Conservation (phyloP, 2,797 vertebrate species). For the Acanthopagrus latus region DNA sequence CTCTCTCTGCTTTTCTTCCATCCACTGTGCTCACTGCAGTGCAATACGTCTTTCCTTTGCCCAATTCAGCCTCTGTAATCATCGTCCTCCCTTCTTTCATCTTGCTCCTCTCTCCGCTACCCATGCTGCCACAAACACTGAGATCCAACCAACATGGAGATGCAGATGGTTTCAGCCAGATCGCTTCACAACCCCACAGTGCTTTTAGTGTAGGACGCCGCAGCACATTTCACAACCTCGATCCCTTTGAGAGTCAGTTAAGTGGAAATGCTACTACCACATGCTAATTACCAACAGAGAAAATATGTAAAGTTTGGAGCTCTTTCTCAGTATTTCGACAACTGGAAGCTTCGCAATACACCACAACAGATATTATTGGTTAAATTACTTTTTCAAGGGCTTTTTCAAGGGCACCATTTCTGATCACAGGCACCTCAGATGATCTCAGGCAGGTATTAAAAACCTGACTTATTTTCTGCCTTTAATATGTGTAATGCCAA, state of each 20-base stretch:
- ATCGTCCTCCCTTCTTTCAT: constrained; percentile 14
- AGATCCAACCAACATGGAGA: constrained; percentile 4
- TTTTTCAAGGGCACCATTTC: neutral
- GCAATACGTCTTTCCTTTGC: constrained; percentile 22
- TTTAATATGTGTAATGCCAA: neutral
- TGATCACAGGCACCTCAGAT: neutral
- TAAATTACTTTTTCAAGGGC: neutral
- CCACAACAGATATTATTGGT: neutral
- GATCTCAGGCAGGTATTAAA: neutral
- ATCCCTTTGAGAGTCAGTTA: neutral
- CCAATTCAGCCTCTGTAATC: constrained; percentile 37
- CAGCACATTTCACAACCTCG: neutral
- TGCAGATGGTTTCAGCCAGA: constrained; percentile 25
- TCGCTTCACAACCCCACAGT: neutral
- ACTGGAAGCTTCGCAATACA: neutral
- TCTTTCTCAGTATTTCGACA: neutral
- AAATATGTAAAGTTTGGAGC: neutral
- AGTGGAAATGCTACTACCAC: neutral
- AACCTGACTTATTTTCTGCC: neutral
- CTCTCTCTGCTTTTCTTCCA: constrained; percentile 21
- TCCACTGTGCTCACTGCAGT: constrained; percentile 43
- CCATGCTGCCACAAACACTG: constrained; percentile 4
- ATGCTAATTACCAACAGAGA: neutral
- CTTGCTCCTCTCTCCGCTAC: neutral
- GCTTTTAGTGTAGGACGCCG: constrained; percentile 1